Evolutionary conservation across 1,140 invertebrate genomes (phyloP).

Genomic region (Hycleus cichorii): DNA sequence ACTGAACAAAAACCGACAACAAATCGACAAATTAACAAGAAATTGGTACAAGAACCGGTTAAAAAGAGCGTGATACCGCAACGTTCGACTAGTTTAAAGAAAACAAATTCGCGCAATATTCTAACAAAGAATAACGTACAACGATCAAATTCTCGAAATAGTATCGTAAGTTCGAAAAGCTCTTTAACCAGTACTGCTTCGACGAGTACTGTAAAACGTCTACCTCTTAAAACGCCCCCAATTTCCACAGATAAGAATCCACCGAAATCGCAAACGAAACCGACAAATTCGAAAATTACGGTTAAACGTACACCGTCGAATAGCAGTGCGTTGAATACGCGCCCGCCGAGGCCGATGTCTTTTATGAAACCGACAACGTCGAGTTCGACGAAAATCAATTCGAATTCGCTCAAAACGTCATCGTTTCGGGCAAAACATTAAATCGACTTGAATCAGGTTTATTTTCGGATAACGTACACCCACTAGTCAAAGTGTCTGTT

Average conservation of each 20-base stretch:
- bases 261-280: constrained; percentile 33
- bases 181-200: constrained; percentile 75
- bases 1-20: constrained; percentile 2
- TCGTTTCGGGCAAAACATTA: constrained; percentile 23
- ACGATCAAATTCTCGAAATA: constrained; percentile 48
- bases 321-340: constrained; percentile 2
- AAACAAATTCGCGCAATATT: constrained; percentile 32
- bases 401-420: not conserved
- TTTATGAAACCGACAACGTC: constrained; percentile 41
- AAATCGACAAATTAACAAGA: constrained; percentile 14
- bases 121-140: constrained; percentile 20
- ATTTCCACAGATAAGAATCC: constrained; percentile 9
- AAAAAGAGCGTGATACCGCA: constrained; percentile 29
- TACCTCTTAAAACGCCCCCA: constrained; percentile 42
- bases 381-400: constrained; percentile 34
- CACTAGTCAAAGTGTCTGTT: constrained; percentile 2
- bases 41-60: constrained; percentile 9
- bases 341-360: constrained; percentile 29
- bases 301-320: constrained; percentile 18
- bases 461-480: not conserved
- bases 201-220: constrained; percentile 66
- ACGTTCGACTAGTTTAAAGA: constrained; percentile 39
- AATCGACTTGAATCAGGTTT: not conserved
- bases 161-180: constrained; percentile 69
- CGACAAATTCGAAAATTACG: constrained; percentile 23